Evolutionary conservation across 2,797 vertebrate species (phyloP).

Genomic region (Enteromius afrohamiltoni): DNA sequence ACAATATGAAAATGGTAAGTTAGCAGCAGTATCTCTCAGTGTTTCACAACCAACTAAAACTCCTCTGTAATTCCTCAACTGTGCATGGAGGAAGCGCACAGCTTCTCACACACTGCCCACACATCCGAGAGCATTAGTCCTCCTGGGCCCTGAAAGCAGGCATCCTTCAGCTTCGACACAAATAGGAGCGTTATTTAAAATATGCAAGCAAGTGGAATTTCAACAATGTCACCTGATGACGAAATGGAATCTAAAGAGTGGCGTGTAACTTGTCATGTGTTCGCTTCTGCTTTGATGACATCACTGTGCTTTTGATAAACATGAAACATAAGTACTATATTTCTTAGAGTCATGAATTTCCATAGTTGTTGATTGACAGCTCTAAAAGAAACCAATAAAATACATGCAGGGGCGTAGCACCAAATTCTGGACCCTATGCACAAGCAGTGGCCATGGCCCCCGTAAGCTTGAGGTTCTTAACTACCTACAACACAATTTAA

Average conservation of each 20-base stretch:
- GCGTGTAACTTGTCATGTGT: background rate
- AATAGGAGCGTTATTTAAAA: background rate
- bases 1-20: background rate
- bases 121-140: background rate
- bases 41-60: background rate
- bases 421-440: no score
- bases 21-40: background rate
- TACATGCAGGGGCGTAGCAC: no score
- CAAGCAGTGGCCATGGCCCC: no score
- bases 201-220: slow-evolving; percentile 22
- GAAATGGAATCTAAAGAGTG: background rate
- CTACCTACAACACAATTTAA: no score
- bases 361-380: no score
- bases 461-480: no score
- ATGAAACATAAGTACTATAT: background rate
- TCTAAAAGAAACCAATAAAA: background rate
- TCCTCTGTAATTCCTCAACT: slow-evolving; percentile 13
- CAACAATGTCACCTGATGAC: background rate
- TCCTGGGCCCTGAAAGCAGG: background rate
- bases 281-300: slow-evolving; percentile 2
- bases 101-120: slow-evolving; percentile 22
- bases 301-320: background rate
- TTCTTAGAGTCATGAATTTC: background rate
- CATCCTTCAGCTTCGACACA: slow-evolving; percentile 1
- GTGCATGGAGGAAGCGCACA: background rate